A percentile compares a stretch with the other conserved stretches of the same genome.
Conservation (phyloP, 37 sponge, comb jelly and placozoan species). For the Eunapius fragilis region DNA sequence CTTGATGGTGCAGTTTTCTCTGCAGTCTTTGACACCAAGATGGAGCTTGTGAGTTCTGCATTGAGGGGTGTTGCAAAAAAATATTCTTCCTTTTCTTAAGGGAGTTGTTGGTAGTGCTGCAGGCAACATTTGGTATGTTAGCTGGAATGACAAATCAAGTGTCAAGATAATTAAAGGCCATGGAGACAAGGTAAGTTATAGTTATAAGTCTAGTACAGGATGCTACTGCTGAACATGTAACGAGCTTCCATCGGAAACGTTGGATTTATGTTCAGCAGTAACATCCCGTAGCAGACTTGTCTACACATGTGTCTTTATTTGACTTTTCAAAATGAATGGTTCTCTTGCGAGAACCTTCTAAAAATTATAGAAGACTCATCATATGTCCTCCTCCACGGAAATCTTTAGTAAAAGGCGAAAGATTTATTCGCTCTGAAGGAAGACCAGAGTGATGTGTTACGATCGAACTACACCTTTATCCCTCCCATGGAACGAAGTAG, state of each 20-base stretch:
- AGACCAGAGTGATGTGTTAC: slow-evolving; percentile 18
- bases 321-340: slow-evolving; percentile 2
- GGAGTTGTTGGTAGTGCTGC: slow-evolving; percentile 79
- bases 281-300: too few species aligned
- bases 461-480: neutral
- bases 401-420: slow-evolving; percentile 66
- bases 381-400: slow-evolving; percentile 54
- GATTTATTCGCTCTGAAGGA: slow-evolving; percentile 50
- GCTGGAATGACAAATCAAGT: slow-evolving; percentile 72
- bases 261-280: too few species aligned
- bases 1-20: slow-evolving; percentile 66
- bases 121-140: slow-evolving; percentile 82
- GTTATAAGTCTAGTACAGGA: too few species aligned
- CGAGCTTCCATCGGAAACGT: too few species aligned
- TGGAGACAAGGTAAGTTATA: slow-evolving; percentile 38
- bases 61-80: neutral
- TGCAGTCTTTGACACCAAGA: slow-evolving; percentile 57
- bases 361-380: slow-evolving; percentile 36
- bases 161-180: slow-evolving; percentile 81
- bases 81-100: slow-evolving; percentile 10
- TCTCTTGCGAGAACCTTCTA: slow-evolving; percentile 10
- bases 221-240: too few species aligned
- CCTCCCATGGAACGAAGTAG: neutral
- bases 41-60: slow-evolving; percentile 61
- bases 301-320: slow-evolving; percentile 14